A percentile compares a stretch with the other conserved stretches of the same genome.
Conservation (phyloP, 1,140 invertebrate genomes). For the Bombus affinis region DNA sequence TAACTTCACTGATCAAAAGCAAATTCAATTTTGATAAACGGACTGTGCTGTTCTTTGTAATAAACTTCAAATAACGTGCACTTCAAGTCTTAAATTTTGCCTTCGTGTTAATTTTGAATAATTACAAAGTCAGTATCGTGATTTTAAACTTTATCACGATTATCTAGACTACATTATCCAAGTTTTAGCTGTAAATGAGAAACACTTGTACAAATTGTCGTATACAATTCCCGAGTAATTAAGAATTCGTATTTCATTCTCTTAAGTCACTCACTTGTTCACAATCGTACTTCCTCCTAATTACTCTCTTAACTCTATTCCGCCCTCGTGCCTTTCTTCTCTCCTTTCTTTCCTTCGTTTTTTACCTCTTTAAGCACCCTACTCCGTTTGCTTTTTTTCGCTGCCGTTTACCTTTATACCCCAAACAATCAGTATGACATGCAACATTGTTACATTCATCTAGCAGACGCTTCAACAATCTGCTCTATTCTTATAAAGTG, state of each 20-base stretch:
- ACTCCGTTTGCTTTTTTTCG: background rate
- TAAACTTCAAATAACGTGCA: background rate
- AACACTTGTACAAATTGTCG: slow-evolving; percentile 21
- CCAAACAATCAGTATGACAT: slow-evolving; percentile 26
- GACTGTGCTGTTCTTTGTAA: background rate
- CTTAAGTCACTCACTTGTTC: slow-evolving; percentile 31
- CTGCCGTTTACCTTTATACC: slow-evolving; percentile 43
- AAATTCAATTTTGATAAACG: background rate
- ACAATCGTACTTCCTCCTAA: slow-evolving; percentile 47
- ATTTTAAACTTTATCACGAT: background rate
- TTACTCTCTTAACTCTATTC: slow-evolving; percentile 45
- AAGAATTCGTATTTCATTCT: slow-evolving; percentile 44
- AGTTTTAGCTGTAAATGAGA: background rate
- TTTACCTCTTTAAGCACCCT: slow-evolving; percentile 19
- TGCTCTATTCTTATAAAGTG: background rate
- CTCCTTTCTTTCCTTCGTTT: background rate
- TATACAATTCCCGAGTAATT: slow-evolving; percentile 33
- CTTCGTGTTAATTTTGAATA: background rate
- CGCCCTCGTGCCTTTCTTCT: slow-evolving; percentile 37
- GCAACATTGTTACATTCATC: background rate
- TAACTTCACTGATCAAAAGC: background rate
- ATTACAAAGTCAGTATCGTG: background rate
- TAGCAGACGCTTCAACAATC: too few species aligned
- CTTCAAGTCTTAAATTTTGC: background rate
- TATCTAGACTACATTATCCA: slow-evolving; percentile 6